Conservation (phyloP, 2,888 invertebrate species). For the Zygaena filipendulae region DNA sequence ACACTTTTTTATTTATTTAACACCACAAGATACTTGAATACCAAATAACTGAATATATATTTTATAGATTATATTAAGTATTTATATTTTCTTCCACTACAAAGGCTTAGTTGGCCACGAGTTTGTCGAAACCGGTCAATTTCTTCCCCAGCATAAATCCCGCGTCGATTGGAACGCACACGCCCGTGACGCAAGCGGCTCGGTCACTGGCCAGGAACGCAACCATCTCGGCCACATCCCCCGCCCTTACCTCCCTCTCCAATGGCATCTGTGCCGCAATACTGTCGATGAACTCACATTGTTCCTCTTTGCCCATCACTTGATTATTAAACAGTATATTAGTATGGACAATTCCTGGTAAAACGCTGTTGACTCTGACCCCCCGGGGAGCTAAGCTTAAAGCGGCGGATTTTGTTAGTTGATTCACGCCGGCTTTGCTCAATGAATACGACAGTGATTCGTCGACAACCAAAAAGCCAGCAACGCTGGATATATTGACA, state of each 20-base stretch:
- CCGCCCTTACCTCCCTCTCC: slow-evolving; percentile 27
- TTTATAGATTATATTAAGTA: too few relatives aligned
- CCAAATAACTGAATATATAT: too few relatives aligned
- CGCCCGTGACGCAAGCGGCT: slow-evolving; percentile 39
- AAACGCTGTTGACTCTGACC: slow-evolving; percentile 44
- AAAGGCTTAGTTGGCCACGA: too few relatives aligned
- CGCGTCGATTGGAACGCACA: slow-evolving; percentile 34
- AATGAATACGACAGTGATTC: slow-evolving; percentile 39
- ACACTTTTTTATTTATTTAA: too few relatives aligned
- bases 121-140: too few relatives aligned
- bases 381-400: slow-evolving; percentile 33
- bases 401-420: slow-evolving; percentile 45
- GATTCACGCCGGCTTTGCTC: slow-evolving; percentile 47
- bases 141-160: too few relatives aligned
- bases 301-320: slow-evolving; percentile 27
- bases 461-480: slow-evolving; percentile 29
- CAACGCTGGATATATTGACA: slow-evolving; percentile 40
- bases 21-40: too few relatives aligned
- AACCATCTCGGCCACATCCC: slow-evolving; percentile 41
- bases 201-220: slow-evolving; percentile 39
- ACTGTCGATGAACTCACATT: slow-evolving; percentile 22
- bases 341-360: slow-evolving; percentile 45
- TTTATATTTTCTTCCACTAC: too few relatives aligned
- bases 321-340: slow-evolving; percentile 28
- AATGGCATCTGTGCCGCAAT: slow-evolving; percentile 29